phyloP scores from a whole-genome alignment of 1,140 invertebrate species.

The Cydia fagiglandana region DNA sequence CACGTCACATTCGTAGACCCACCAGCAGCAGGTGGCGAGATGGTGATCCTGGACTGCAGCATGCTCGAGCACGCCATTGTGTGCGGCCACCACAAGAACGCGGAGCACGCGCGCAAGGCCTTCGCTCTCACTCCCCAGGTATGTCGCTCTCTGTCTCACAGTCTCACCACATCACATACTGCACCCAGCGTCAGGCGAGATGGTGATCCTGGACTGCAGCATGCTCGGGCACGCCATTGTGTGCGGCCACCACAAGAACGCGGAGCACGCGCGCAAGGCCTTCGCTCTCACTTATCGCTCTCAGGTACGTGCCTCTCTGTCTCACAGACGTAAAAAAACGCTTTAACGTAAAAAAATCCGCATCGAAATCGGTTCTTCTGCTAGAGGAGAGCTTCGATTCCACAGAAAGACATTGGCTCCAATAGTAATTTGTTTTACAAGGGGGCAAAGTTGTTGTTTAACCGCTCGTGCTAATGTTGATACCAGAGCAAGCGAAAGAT shows the following conservation, averaged over 20 bases:
- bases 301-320: background rate
- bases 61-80: slow-evolving; percentile 38
- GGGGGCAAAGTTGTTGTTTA: too few relatives aligned
- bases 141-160: background rate
- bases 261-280: slow-evolving; percentile 18
- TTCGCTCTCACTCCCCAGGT: background rate
- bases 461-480: too few relatives aligned
- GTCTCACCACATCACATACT: slow-evolving; percentile 38
- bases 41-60: slow-evolving; percentile 45
- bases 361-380: too few relatives aligned
- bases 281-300: background rate
- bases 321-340: too few relatives aligned
- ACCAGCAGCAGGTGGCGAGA: slow-evolving; percentile 36
- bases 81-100: slow-evolving; percentile 33
- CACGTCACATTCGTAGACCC: slow-evolving; percentile 41
- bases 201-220: slow-evolving; percentile 45
- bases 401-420: too few relatives aligned
- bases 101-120: slow-evolving; percentile 18
- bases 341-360: too few relatives aligned
- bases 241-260: slow-evolving; percentile 33
- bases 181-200: slow-evolving; percentile 39
- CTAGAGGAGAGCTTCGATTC: too few relatives aligned
- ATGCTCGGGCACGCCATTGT: slow-evolving; percentile 38
- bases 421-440: too few relatives aligned
- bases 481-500: too few relatives aligned